These are phyloP conservation scores for Bubo bubo DNA, from an alignment of 2,113 vertebrate genomes.

Conservation along the genomic window DNA sequence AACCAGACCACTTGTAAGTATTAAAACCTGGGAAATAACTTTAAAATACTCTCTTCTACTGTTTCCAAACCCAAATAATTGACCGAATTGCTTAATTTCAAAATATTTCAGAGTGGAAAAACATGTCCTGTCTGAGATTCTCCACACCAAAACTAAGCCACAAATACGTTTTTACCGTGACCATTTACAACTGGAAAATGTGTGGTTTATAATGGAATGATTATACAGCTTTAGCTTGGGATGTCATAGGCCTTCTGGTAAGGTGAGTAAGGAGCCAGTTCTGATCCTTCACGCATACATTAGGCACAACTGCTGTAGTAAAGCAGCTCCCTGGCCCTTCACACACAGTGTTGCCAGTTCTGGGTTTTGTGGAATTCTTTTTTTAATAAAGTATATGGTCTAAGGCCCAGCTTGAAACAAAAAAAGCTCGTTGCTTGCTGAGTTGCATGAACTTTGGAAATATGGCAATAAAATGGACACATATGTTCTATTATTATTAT, in stretches of 20 bases:
- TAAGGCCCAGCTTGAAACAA: constrained; percentile 53
- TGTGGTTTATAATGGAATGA: constrained; percentile 27
- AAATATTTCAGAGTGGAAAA: neutral
- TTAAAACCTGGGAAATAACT: neutral
- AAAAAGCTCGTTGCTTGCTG: constrained; percentile 2
- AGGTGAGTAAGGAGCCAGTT: neutral
- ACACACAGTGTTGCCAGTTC: constrained; percentile 4
- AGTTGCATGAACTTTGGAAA: constrained; percentile 60
- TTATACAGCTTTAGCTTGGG: neutral
- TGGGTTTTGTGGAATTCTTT: constrained; percentile 27
- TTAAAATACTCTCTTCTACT: neutral
- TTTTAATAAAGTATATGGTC: constrained; percentile 49
- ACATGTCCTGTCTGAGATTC: neutral
- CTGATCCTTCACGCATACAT: neutral
- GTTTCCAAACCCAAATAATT: neutral
- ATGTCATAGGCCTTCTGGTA: neutral
- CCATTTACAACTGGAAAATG: neutral
- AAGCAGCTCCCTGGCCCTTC: neutral
- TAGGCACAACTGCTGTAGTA: neutral
- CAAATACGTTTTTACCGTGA: neutral
- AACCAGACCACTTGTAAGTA: neutral
- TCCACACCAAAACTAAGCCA: neutral
- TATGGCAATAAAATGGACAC: constrained; percentile 63
- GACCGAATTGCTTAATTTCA: neutral
- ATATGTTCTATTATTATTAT: constrained; percentile 63